Evolutionary conservation across 2,113 vertebrate genomes (phyloP).

Genomic region (Phodopus roborovskii): DNA sequence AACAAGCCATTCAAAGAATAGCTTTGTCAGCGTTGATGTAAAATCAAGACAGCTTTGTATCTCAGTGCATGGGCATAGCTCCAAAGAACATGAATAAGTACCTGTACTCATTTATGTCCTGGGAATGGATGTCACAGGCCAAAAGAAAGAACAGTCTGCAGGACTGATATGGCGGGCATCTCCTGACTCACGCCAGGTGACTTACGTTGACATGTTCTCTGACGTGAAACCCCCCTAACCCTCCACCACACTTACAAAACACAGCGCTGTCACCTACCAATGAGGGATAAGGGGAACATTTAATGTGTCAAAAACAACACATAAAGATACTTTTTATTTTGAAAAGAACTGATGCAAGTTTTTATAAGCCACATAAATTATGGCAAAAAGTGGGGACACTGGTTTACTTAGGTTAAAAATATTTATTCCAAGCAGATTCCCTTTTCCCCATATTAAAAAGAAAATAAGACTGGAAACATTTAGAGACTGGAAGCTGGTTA

Average conservation of each 20-base stretch:
- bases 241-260: background rate
- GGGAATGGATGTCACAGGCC: background rate
- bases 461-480: constrained; percentile 48
- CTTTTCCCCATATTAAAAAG: constrained; percentile 65
- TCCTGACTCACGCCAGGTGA: background rate
- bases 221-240: background rate
- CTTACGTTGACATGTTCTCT: background rate
- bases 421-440: constrained; percentile 78
- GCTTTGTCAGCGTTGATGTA: background rate
- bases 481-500: constrained; percentile 59
- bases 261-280: background rate
- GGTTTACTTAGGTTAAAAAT: constrained; percentile 49
- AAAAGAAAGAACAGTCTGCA: background rate
- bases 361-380: background rate
- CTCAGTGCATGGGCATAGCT: background rate
- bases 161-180: background rate
- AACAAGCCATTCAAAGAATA: constrained; percentile 12
- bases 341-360: constrained; percentile 50
- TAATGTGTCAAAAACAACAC: background rate
- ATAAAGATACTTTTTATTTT: background rate
- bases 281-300: background rate
- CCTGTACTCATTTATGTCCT: background rate
- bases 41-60: background rate
- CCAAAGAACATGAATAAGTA: background rate
- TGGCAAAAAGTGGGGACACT: constrained; percentile 35